Evolutionary conservation across 2,888 invertebrate species (phyloP).

Genomic region (Papilio protenor): DNA sequence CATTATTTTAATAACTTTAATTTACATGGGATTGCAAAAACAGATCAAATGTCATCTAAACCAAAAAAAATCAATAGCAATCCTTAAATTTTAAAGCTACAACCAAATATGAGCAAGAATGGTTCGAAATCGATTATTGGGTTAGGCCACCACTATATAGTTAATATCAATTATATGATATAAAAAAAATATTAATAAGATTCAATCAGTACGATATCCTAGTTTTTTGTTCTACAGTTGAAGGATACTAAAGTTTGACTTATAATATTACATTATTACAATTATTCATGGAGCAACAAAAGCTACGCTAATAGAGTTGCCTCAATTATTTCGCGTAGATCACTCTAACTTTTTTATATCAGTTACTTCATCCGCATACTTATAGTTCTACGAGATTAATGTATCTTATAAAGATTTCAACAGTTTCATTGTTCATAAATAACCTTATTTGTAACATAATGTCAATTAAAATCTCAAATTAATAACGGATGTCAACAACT

Average conservation of each 20-base stretch:
- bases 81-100: too few relatives aligned
- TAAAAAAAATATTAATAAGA: background rate
- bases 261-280: background rate
- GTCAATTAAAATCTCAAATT: background rate
- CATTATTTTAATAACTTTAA: background rate
- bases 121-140: background rate
- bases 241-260: background rate
- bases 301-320: background rate
- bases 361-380: background rate
- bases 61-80: too few relatives aligned
- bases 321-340: background rate
- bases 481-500: background rate
- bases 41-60: background rate
- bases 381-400: background rate
- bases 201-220: background rate
- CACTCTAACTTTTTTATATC: background rate
- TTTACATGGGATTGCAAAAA: background rate
- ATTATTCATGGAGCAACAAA: background rate
- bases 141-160: background rate
- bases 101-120: too few relatives aligned
- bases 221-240: background rate
- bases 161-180: too few relatives aligned
- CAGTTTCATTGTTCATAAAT: conserved; percentile 5
- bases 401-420: background rate
- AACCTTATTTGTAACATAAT: background rate